Percentiles rank a stretch among this genome's conserved stretches.
Conservation (phyloP, 2,113 vertebrate genomes). For the Peromyscus leucopus region DNA sequence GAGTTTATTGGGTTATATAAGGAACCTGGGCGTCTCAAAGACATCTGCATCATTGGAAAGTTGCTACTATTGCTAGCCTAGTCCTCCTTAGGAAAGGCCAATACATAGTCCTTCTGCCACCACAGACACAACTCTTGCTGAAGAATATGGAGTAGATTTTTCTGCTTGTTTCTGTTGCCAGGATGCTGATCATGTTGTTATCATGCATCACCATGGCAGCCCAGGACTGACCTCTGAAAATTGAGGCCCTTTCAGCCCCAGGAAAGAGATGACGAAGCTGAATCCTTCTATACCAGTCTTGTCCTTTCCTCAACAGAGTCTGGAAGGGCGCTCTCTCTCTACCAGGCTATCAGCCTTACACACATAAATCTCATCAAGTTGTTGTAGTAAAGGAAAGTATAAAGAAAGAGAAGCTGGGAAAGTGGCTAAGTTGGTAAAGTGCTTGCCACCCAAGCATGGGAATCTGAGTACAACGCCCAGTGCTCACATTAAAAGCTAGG, state of each 20-base stretch:
- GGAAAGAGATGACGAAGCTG: background rate
- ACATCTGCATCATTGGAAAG: background rate
- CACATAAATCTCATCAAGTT: background rate
- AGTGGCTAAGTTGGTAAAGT: background rate
- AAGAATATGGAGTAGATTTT: background rate
- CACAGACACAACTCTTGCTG: background rate
- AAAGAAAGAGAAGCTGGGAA: background rate
- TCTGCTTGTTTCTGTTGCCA: slow-evolving; percentile 28
- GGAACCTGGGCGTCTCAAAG: background rate
- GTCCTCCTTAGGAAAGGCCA: background rate
- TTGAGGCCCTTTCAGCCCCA: background rate
- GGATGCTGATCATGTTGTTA: background rate
- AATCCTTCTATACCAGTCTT: background rate
- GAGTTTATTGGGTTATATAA: background rate
- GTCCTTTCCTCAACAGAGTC: background rate
- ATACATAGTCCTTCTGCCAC: background rate
- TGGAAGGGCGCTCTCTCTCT: background rate
- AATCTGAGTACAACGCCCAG: background rate
- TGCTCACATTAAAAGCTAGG: background rate
- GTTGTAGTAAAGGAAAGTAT: background rate
- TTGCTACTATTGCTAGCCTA: background rate
- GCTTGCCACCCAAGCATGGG: background rate
- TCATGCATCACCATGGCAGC: background rate
- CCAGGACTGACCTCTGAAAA: background rate
- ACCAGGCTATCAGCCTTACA: background rate